phyloP scores from a whole-genome alignment of 2,797 vertebrate species.

The Sebastes diploproa region DNA sequence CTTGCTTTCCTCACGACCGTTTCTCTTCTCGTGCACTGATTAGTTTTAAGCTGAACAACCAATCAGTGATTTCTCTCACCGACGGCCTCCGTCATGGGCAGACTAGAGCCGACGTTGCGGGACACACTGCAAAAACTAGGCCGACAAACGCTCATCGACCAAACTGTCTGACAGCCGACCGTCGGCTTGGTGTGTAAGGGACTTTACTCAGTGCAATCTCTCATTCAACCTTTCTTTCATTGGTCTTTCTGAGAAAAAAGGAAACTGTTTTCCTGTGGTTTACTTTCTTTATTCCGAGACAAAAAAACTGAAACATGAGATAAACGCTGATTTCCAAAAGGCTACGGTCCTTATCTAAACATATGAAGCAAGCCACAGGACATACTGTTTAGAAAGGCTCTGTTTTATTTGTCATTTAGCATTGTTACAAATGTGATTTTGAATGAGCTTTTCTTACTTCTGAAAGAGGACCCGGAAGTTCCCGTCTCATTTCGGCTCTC shows the following conservation, averaged over 20 bases:
- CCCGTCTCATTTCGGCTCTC: background rate
- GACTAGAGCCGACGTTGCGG: no score
- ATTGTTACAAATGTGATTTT: background rate
- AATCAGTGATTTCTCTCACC: no score
- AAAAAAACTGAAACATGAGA: background rate
- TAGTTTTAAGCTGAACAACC: no score
- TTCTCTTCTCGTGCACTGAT: no score
- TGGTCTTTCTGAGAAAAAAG: background rate
- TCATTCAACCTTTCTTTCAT: background rate
- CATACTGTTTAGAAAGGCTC: background rate
- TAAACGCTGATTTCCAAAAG: no score
- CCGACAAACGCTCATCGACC: fast-evolving
- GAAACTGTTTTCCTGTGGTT: background rate
- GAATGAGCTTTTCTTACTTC: background rate
- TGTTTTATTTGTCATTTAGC: background rate
- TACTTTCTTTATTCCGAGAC: background rate
- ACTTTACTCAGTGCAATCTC: background rate
- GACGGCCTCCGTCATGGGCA: no score
- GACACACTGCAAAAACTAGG: no score
- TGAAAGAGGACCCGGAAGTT: background rate
- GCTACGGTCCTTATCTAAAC: background rate
- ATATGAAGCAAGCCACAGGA: background rate
- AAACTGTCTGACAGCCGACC: no score
- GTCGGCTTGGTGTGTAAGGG: no score
- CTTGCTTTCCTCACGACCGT: no score